Percentiles rank a stretch among this genome's conserved stretches.
These are phyloP conservation scores for Formica exsecta DNA, from an alignment of 1,140 invertebrate species.

Conservation along the genomic window DNA sequence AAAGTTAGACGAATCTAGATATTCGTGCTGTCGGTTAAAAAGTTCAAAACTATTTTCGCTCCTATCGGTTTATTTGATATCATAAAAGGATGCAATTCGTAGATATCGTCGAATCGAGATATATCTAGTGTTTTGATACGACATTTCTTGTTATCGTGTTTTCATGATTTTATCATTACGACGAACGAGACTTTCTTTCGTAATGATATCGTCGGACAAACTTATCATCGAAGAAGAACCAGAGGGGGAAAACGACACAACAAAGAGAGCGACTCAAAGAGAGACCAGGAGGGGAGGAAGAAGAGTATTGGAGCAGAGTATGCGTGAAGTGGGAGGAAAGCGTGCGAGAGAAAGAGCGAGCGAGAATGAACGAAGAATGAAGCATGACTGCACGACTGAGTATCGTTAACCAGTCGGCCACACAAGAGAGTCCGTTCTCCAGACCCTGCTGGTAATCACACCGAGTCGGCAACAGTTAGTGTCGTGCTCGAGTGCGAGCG, in stretches of 20 bases:
- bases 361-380: conserved; percentile 19
- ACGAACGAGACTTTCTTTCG: background rate
- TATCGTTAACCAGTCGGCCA: conserved; percentile 69
- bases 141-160: background rate
- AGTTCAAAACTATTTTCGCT: background rate
- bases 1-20: background rate
- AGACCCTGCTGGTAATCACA: conserved; percentile 60
- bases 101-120: background rate
- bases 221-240: background rate
- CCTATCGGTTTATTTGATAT: background rate
- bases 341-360: background rate
- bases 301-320: background rate
- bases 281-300: background rate
- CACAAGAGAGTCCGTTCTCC: conserved; percentile 71
- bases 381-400: conserved; percentile 56
- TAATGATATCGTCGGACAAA: background rate
- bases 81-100: background rate
- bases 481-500: conserved; percentile 63
- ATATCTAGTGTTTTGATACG: background rate
- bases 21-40: background rate
- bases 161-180: background rate
- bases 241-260: background rate
- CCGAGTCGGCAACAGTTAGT: conserved; percentile 64
- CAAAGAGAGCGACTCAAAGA: conserved; percentile 32
- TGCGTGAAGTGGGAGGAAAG: background rate